Conservation (phyloP, 2,797 vertebrate species). For the Karalla daura region DNA sequence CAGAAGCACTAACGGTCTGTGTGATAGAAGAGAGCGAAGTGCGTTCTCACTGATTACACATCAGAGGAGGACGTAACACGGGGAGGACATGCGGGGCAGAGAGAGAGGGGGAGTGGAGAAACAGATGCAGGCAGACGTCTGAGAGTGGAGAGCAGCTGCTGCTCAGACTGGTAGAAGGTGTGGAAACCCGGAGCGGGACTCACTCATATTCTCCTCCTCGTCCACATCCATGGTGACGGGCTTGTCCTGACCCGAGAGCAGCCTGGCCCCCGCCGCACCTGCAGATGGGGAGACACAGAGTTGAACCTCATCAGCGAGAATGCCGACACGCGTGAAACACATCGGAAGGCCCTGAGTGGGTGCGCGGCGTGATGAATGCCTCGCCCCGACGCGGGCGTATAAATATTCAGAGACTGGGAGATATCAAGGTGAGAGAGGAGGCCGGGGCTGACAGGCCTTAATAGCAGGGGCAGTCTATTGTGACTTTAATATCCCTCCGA, state of each 20-base stretch:
- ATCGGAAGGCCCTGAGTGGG: constrained; percentile 41
- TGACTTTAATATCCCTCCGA: constrained; percentile 85
- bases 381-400: constrained; percentile 67
- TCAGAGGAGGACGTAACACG: constrained; percentile 33
- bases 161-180: constrained; percentile 20
- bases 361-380: constrained; percentile 33
- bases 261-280: constrained; percentile 85
- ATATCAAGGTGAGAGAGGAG: constrained; percentile 80
- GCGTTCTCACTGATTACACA: constrained; percentile 68
- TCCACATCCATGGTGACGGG: constrained; percentile 91
- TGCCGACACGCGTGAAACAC: constrained; percentile 22
- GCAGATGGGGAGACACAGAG: constrained; percentile 62
- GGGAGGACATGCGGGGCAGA: constrained; percentile 23
- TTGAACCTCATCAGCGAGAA: constrained; percentile 23
- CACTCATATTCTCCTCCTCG: constrained; percentile 98
- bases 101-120: constrained; percentile 41
- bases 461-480: constrained; percentile 84
- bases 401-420: constrained; percentile 82
- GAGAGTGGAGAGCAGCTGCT: constrained; percentile 9
- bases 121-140: constrained; percentile 33
- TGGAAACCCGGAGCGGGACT: constrained; percentile 73
- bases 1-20: neutral
- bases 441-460: constrained; percentile 80
- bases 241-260: constrained; percentile 84
- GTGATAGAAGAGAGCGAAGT: neutral